Evolutionary conservation across 2,888 invertebrate species (phyloP).

Genomic region (Mayetiola destructor): DNA sequence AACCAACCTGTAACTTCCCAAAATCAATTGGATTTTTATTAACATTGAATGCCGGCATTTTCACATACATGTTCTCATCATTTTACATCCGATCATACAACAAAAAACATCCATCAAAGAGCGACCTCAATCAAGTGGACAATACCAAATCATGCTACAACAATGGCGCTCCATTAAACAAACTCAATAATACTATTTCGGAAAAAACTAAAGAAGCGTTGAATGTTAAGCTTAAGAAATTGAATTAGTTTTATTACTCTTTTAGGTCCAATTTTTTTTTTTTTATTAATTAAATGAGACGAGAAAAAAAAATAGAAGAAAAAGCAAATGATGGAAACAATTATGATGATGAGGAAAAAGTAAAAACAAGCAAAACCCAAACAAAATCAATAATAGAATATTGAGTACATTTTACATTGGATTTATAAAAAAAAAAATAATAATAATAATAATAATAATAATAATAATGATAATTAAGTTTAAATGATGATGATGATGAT

Average conservation of each 20-base stretch:
- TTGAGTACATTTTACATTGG: no score
- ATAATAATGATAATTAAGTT: no score
- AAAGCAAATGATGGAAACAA: not conserved
- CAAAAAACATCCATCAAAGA: constrained; percentile 1
- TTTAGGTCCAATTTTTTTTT: no score
- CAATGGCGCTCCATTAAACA: not conserved
- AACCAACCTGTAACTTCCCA: constrained; percentile 54
- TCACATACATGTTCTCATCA: constrained; percentile 62
- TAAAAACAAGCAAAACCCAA: no score
- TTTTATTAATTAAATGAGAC: not conserved
- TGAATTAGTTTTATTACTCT: not conserved
- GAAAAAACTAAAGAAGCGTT: constrained; percentile 2
- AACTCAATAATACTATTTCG: not conserved
- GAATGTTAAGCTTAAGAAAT: constrained; percentile 5
- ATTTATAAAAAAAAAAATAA: no score
- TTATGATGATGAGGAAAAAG: no score
- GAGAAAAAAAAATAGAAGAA: not conserved
- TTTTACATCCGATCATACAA: constrained; percentile 45
- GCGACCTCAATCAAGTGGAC: not conserved
- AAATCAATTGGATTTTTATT: constrained; percentile 52
- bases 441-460: no score
- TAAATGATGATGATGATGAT: no score
- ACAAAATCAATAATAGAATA: no score
- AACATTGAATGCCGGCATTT: constrained; percentile 50
- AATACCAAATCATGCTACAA: not conserved